These are phyloP conservation scores for Bembecia ichneumoniformis DNA, from an alignment of 2,888 invertebrate species.

Conservation along the genomic window DNA sequence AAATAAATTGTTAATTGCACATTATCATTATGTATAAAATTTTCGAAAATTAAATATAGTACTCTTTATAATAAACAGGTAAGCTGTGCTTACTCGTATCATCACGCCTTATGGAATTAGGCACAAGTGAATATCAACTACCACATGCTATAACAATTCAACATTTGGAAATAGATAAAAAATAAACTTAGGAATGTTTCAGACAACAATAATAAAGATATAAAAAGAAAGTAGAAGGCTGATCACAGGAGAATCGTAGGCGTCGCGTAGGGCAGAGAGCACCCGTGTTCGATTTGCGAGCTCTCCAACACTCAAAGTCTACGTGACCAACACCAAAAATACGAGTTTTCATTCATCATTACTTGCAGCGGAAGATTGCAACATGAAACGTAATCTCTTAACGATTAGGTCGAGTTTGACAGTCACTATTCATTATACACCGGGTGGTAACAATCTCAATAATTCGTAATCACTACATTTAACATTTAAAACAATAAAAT, in stretches of 20 bases:
- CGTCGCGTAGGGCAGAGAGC: background rate
- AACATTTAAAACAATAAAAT: constrained; percentile 43
- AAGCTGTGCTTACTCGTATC: constrained; percentile 51
- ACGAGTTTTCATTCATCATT: constrained; percentile 23
- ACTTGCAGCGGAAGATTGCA: constrained; percentile 31
- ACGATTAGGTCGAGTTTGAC: constrained; percentile 36
- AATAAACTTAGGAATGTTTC: constrained; percentile 56
- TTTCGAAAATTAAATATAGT: constrained; percentile 49
- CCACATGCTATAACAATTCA: constrained; percentile 23
- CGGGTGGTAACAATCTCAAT: constrained; percentile 69
- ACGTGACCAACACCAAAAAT: constrained; percentile 55
- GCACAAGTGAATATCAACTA: constrained; percentile 44
- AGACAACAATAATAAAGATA: constrained; percentile 50
- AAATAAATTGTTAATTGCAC: constrained; percentile 68
- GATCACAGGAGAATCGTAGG: constrained; percentile 53
- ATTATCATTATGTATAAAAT: constrained; percentile 45
- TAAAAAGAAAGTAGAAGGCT: constrained; percentile 52
- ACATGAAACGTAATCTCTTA: constrained; percentile 35
- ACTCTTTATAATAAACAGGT: constrained; percentile 10
- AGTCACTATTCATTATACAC: constrained; percentile 42
- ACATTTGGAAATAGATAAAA: constrained; percentile 14
- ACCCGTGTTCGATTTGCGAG: constrained; percentile 15
- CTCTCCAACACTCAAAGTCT: constrained; percentile 45
- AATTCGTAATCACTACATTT: constrained; percentile 60
- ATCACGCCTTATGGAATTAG: constrained; percentile 40